A percentile compares a stretch with the other conserved stretches of the same genome.
Conservation (phyloP, 1,140 invertebrate species). For the Babylonia areolata region DNA sequence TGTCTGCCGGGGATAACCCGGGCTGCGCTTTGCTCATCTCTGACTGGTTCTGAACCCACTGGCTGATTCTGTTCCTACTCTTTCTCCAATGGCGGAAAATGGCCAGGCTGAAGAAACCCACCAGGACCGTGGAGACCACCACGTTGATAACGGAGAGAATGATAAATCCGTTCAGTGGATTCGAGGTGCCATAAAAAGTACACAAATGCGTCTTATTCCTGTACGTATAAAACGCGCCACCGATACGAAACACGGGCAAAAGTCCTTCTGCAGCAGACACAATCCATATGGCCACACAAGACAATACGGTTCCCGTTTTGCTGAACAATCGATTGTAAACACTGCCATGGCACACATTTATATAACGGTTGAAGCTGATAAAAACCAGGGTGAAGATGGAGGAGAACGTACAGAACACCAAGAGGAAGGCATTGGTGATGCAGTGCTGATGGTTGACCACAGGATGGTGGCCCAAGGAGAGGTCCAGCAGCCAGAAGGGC, state of each 20-base stretch:
- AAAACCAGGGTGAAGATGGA: constrained; percentile 67
- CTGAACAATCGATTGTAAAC: not conserved
- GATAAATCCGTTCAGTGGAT: not conserved
- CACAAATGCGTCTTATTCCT: not conserved
- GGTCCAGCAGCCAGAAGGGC: constrained; percentile 77
- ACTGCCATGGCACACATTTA: constrained; percentile 38
- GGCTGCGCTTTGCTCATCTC: not conserved
- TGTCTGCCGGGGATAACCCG: not conserved
- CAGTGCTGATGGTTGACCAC: constrained; percentile 39
- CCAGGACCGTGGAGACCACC: not conserved
- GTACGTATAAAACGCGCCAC: not conserved
- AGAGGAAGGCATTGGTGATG: constrained; percentile 31
- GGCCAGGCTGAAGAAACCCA: constrained; percentile 25
- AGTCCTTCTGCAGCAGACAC: not conserved
- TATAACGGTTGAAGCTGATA: constrained; percentile 49
- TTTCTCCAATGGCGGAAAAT: constrained; percentile 17
- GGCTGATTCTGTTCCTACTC: constrained; percentile 1
- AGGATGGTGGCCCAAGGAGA: constrained; percentile 24
- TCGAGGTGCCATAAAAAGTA: not conserved
- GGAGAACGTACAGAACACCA: constrained; percentile 70
- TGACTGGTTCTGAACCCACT: not conserved
- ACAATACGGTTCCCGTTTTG: not conserved
- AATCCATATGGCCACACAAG: constrained; percentile 16
- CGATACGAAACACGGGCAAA: constrained; percentile 11
- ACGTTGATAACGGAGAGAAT: not conserved